Base-by-base conservation (phyloP, 1,140 invertebrate genomes). In the Zaprionus davidi region DNA sequence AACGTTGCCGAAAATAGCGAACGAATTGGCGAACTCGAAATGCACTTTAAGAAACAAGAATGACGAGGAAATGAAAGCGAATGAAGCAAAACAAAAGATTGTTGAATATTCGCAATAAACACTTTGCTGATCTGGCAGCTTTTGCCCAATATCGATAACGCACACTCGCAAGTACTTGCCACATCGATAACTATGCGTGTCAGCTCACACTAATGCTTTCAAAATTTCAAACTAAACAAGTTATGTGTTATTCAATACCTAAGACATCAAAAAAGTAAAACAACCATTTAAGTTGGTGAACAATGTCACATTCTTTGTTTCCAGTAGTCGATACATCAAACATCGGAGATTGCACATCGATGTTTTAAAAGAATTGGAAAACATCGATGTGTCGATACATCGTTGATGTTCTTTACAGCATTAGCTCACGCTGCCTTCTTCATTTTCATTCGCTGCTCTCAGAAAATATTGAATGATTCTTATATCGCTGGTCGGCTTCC, bases 401-500 rank as follows among this genome's bases (percentile, higher is more conserved):
- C 26, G 28, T 28, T 7, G 28, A 28, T 28, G 6, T 28, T 28
- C 28, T 7, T 9, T 28, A 2, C 6, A 28, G 6, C 6, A 2
- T 7, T 9, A 28, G 28, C 28, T 7, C 7, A 9, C 17, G 44
- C 74, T 72, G 60, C 69, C 68, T 7, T n/a, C n/a, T 15, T 2
- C 41, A 44, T 44, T 44, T 44, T n/a, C 2, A n/a, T 7, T 44
- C 7, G n/a, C 2, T 6, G n/a, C 41, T 17, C 7, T 2, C 9
- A 46, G 2, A 20, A 46, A 46, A 46, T 44, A 17, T 9, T 17
- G 75, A 76, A 72, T 56, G 85, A 73, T 81, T 81, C 85, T 67
- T 85, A 85, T 78, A 85, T 85, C 75, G 82, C 78, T 68, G 75
- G 75, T 71, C n/a, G 15, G 5, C 34, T 3, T 22, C 12, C 4